phyloP scores from a whole-genome alignment of 1,140 invertebrate genomes.

The Campodea augens region DNA sequence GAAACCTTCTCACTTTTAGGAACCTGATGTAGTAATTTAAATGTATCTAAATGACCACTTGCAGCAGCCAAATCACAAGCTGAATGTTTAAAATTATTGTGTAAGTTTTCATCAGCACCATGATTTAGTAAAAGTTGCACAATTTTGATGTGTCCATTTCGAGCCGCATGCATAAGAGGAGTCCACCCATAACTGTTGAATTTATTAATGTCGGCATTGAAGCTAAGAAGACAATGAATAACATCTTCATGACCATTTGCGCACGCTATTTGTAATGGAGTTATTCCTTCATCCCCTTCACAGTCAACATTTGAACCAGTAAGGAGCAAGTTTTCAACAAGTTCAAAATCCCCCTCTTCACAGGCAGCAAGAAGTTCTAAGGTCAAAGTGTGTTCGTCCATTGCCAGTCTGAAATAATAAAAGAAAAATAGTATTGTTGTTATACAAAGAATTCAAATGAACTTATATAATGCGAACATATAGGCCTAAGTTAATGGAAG shows the following conservation, averaged over 20 bases:
- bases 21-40: neutral
- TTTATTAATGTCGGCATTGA: conserved; percentile 15
- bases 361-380: too few species aligned
- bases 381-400: too few species aligned
- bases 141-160: conserved; percentile 24
- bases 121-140: conserved; percentile 24
- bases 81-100: conserved; percentile 26
- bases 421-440: too few species aligned
- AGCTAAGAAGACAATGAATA: neutral
- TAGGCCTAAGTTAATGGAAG: too few species aligned
- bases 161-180: conserved; percentile 30
- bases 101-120: conserved; percentile 22
- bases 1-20: neutral
- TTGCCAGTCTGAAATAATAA: too few species aligned
- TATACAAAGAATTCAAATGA: too few species aligned
- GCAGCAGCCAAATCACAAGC: neutral
- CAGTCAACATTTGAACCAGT: neutral
- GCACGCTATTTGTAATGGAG: neutral
- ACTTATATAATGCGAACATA: too few species aligned
- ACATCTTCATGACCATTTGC: neutral
- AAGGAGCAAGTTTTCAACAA: too few species aligned
- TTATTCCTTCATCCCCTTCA: neutral
- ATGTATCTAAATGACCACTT: neutral
- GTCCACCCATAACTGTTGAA: conserved; percentile 31
- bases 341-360: too few species aligned